phyloP scores from a whole-genome alignment of 2,113 vertebrate genomes.

The Columbina picui region DNA sequence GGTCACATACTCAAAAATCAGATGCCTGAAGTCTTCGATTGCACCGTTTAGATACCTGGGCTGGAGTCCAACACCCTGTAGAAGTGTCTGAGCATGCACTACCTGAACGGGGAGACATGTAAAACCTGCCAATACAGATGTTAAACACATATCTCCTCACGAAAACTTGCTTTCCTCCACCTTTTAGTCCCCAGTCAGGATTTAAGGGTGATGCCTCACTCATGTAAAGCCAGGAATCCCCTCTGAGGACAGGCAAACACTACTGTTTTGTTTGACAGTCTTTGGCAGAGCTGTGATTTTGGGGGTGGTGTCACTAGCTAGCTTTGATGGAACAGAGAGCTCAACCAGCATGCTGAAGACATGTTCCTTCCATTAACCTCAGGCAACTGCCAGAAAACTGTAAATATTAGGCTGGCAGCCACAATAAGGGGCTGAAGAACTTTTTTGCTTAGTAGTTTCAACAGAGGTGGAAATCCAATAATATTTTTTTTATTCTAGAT shows the following conservation, averaged over 20 bases:
- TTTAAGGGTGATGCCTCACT: not conserved
- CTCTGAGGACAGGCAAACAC: accelerated
- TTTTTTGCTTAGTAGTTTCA: not conserved
- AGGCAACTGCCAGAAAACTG: not conserved
- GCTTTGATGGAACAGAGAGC: not conserved
- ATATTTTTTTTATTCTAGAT: not conserved
- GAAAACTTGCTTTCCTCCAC: not conserved
- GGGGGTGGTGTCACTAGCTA: not conserved
- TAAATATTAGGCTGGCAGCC: not conserved
- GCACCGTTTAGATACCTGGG: not conserved
- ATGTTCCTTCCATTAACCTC: accelerated
- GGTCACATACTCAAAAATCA: not conserved
- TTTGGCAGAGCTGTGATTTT: not conserved
- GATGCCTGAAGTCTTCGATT: not conserved
- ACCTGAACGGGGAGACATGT: accelerated
- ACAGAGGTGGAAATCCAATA: not conserved
- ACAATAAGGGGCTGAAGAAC: not conserved
- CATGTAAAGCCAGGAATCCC: not conserved
- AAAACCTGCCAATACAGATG: not conserved
- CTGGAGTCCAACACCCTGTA: not conserved
- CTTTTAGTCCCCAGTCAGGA: not conserved
- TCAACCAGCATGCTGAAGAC: not conserved
- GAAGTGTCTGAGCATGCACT: not conserved
- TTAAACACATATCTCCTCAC: not conserved
- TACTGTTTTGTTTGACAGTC: not conserved